Evolutionary conservation across 2,797 vertebrate genomes (phyloP), one percentile per base, ranked within the genome.

Genomic region (Mionectes olivaceus): DNA sequence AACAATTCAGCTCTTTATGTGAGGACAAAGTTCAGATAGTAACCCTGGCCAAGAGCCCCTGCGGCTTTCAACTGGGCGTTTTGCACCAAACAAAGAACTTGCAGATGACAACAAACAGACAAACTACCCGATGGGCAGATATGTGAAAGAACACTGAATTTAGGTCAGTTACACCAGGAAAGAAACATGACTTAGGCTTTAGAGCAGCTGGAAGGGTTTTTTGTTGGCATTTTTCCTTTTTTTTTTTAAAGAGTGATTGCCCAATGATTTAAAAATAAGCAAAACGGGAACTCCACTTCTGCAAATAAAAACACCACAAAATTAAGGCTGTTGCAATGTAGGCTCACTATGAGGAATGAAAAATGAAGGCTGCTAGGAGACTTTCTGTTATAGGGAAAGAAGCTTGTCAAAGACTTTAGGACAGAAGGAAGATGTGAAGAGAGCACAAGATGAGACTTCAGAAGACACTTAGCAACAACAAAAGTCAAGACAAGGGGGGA

Each of bases 241-340:
- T 37, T 37, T 77, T 39, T 35, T 19, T 3, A 3, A 37, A 39
- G 83, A 92, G 88, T 65, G 85, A 93, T 95, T 96, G 89, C 56
- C 88, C 64, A 95, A 94, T 47, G 33, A 50, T 71, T 96, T 78
- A 93, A 97, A 96, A 94, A 85, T 67, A 93, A 95, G 92, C 43
- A 50, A 94, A 97, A 95, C 6, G 10, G 90, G 90, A 96, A 96
- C 89, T 95, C 82, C 67, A 73, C 50, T 89, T 91, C 82, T 83
- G 61, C 76, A 86, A 89, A 71, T 24, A n/a, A 93, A 69, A 94
- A 69, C 75, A 83, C 71, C 69, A 75, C 57, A 91, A 50, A 89
- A 93, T 49, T 10, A 60, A 89, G 56, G 10, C 19, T 88, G 82
- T 81, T 89, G 92, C 91, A 95, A 93, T 24, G 64, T 3, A 52